Base-by-base conservation (phyloP, 2,797 vertebrate species). In the Lacerta agilis region DNA sequence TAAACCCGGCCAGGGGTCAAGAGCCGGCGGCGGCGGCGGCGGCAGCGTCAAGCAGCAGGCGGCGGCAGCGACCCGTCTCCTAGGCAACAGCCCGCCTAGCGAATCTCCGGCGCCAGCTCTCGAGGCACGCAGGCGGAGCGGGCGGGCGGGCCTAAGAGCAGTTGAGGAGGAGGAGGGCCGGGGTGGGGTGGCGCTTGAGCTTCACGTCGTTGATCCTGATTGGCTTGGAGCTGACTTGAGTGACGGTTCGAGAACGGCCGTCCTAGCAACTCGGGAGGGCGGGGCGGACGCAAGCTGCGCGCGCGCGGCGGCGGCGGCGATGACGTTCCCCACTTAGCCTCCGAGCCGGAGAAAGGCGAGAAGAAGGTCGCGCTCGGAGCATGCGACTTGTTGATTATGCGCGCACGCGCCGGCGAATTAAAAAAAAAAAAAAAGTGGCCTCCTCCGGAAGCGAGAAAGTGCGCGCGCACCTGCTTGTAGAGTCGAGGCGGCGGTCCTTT, bases 1-100 rank as follows among this genome's bases (percentile, higher is more conserved):
- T 27, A 49, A 49, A 1, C 11, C n/a, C 33, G 10, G 58, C 67
- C 49, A 8, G 69, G 69, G 41, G 36, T 79, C 86, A 7, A 29
- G 67, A 69, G 27, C 27, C 23, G 67, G 64, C 10, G 20, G 66
- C 67, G n/a, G 61, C 77, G 66, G 38, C 38, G 4, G 66, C 15
- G 25, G 66, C 15, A 33, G n/a, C 71, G n/a, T 33, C 15, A 33
- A 15, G n/a, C 10, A 33, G 49, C 49, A 15, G 49, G 49, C 49
- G 49, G 49, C 13, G 3, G 78, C 71, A 17, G 72, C 81, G 38
- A 49, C 75, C 17, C 23, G 93, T 93, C 87, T 2, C 91, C 93
- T 61, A 11, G 88, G 86, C 85, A 82, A 94, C 92, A 49, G 69
- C n/a, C 45, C n/a, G 69, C 83, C 58, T 4, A 85, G 83, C 83